Conservation (phyloP, 2,888 invertebrate species). For the Hirtodrosophila duncani region DNA sequence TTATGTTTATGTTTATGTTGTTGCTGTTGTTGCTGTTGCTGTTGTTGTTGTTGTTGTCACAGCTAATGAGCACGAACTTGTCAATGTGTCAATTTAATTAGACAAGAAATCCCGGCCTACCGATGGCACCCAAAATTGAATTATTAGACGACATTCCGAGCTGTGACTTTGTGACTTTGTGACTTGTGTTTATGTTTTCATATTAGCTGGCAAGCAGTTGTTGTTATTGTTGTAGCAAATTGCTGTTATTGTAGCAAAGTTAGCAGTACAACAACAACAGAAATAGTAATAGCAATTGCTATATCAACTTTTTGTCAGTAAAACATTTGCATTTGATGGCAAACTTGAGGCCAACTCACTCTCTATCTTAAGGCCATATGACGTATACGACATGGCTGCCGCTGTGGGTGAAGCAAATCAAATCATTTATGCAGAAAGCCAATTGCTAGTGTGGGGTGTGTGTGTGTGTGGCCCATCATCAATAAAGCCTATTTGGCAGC, state of each 20-base stretch:
- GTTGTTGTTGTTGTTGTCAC: conserved; percentile 30
- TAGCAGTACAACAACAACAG: conserved; percentile 31
- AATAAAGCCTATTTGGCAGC: conserved; percentile 66
- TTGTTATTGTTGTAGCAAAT: conserved; percentile 20
- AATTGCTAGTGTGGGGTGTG: too few species aligned
- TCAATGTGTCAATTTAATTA: conserved; percentile 76
- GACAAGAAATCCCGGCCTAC: conserved; percentile 61
- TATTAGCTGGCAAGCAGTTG: conserved; percentile 4
- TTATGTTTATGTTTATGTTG: conserved; percentile 9
- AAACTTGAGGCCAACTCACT: background rate
- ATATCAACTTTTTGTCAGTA: too few species aligned
- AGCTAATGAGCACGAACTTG: conserved; percentile 73
- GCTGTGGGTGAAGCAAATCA: conserved; percentile 38
- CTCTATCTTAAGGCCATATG: conserved; percentile 14
- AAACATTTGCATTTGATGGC: conserved; percentile 8
- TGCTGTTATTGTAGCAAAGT: conserved; percentile 52
- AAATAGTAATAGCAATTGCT: too few species aligned
- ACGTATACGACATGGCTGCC: conserved; percentile 40
- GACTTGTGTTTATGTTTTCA: too few species aligned
- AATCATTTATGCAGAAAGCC: conserved; percentile 64
- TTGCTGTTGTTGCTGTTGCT: conserved; percentile 6
- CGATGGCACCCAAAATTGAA: conserved; percentile 70
- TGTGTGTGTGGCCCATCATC: conserved; percentile 50
- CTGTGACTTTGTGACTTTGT: conserved; percentile 11
- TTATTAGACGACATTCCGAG: conserved; percentile 61